Evolutionary conservation across 2,888 invertebrate genomes (phyloP), one percentile per base, ranked within the genome.

Genomic region (Platycnemis pennipes): DNA sequence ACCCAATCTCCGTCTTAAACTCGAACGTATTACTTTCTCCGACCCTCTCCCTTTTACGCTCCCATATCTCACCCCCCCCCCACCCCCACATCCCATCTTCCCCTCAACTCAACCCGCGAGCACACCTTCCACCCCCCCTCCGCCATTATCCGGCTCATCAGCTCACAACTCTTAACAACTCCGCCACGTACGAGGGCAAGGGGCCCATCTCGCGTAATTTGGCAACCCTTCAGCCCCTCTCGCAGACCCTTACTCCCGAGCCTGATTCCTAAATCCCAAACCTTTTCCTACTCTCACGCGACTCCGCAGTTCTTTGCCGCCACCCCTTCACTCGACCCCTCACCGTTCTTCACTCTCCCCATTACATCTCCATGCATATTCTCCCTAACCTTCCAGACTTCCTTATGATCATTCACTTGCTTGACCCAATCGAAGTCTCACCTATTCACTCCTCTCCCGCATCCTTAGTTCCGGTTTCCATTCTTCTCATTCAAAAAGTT

Each of bases 1-100:
- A 77, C 77, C 77, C 77, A 77, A 77, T 77, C 77, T 77, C 77
- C 77, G 77, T 77, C 77, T 77, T 77, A 77, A 77, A 77, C 77
- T 77, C 77, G 37, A 77, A 37, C n/a, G 77, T 77, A 77, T 77
- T 77, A 77, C 77, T 77, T 77, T 77, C 77, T 77, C 37, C 77
- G 77, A 77, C 22, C 37, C 77, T 77, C 31, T 77, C 31, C 37
- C 77, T 77, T 77, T 77, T 77, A 77, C 37, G 77, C 13, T 37
- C 31, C 77, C 37, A 0, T 16, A 2, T 77, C 37, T 77, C 37
- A 31, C 77, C 0, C 11, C 77, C 77, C 37, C 37, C 63, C 8
- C 31, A 63, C 37, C 77, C 37, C 31, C 37, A 31, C 11, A 26
- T 26, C 4, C 26, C 63, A 3, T 7, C n/a, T n/a, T n/a, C 63